These are phyloP conservation scores for Phyllopteryx taeniolatus DNA, from an alignment of 2,113 vertebrate species.

Conservation along the genomic window DNA sequence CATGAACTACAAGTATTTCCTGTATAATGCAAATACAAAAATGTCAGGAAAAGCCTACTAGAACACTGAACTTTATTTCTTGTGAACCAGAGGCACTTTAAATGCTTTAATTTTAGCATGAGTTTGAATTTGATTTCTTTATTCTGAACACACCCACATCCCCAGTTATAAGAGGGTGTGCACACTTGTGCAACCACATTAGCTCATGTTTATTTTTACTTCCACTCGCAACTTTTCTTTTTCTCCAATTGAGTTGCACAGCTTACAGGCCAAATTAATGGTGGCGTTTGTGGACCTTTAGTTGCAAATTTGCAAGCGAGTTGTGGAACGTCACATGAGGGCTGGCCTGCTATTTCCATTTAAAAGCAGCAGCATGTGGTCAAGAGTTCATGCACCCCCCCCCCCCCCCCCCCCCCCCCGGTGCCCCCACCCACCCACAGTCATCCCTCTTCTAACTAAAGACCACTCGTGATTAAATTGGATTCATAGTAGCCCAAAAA, in stretches of 20 bases:
- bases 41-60: no score
- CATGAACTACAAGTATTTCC: no score
- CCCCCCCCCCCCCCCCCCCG: not conserved
- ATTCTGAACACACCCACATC: no score
- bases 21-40: no score
- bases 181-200: not conserved
- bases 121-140: no score
- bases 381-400: conserved; percentile 61
- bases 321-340: conserved; percentile 54
- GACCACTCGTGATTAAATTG: conserved; percentile 3
- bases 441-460: not conserved
- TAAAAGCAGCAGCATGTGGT: conserved; percentile 64
- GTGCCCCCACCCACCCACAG: not conserved
- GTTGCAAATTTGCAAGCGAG: not conserved
- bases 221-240: not conserved
- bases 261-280: not conserved
- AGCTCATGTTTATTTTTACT: not conserved
- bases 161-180: no score
- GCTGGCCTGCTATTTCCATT: conserved; percentile 66
- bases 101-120: no score
- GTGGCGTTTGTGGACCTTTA: not conserved
- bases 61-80: no score
- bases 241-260: not conserved
- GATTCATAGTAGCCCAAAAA: not conserved
- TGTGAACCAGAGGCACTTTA: no score